Percentiles rank a stretch among this genome's conserved stretches.
These are phyloP conservation scores for Phrynocephalus forsythii DNA, from an alignment of 2,797 vertebrate species.

Conservation along the genomic window DNA sequence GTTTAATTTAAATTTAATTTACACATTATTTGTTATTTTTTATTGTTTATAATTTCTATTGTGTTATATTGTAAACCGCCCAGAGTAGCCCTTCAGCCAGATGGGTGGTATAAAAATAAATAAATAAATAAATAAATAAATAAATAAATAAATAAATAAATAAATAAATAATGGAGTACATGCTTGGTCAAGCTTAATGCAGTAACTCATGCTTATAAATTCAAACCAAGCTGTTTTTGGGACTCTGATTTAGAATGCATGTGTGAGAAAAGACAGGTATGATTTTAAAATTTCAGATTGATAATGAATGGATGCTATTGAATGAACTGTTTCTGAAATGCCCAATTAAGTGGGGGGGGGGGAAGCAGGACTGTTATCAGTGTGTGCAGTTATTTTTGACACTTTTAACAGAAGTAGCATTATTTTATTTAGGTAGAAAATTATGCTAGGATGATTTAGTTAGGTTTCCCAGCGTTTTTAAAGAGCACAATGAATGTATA, in stretches of 20 bases:
- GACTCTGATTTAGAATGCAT: neutral
- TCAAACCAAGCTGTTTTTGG: conserved; percentile 4
- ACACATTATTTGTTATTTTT: no score
- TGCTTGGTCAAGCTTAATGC: neutral
- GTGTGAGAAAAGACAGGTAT: neutral
- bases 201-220: neutral
- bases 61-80: no score
- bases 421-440: conserved; percentile 24
- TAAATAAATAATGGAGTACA: no score
- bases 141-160: no score
- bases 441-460: conserved; percentile 4
- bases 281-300: conserved; percentile 22
- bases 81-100: no score
- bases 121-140: no score
- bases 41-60: no score
- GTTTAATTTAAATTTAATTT: no score
- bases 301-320: conserved; percentile 10
- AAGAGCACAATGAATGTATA: neutral
- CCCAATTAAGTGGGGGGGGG: neutral
- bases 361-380: neutral
- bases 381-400: conserved; percentile 29
- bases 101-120: no score
- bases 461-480: neutral
- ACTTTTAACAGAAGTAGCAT: conserved; percentile 11
- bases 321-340: conserved; percentile 35